Base-by-base conservation (phyloP, 2,797 vertebrate genomes). In the Ataeniobius toweri region DNA sequence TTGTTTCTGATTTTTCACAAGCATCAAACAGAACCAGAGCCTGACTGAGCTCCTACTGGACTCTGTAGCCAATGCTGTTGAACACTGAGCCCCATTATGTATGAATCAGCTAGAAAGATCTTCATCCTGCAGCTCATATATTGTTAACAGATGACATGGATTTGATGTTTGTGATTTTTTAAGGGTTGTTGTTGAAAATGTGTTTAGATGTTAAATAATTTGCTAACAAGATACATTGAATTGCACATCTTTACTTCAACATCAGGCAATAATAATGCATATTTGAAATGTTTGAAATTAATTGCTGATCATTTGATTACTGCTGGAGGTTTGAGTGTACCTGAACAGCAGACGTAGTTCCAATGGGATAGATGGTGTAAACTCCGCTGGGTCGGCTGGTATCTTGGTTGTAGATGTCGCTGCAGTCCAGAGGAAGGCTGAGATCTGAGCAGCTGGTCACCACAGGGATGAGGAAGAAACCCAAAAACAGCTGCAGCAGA, bases 401-500 rank as follows among this genome's bases (percentile, higher is more conserved):
- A 26, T 48, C 53, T 44, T 0, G 48, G 0, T 10, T 53, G 22
- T 65, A 44, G 70, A 78, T 1, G 9, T 78, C 76, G 6, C 36
- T 73, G 76, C 76, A 78, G 76, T 78, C 70, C 58, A 78, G 36
- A 26, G 58, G 70, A 36, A 65, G 46, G 6, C 6, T 0, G 31
- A 31, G 71, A 16, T 28, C 48, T 24, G 48, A 63, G 53, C 20
- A 68, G 39, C 39, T 18, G 26, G 10, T 73, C 71, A 68, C 48
- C 51, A 79, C 0, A 0, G 77, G 41, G 8, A 79, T 5, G 51
- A 79, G 74, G 7, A 76, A 7, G 71, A 78, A n/a, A 28, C 74
- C 2, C 24, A 46, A 55, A 20, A 58, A 53, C 63, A 79, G 26
- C 77, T 79, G 63, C 51, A 76, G 28, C 36, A 74, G 39, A 58